A percentile compares a stretch with the other conserved stretches of the same genome.
Evolutionary conservation across 2,113 vertebrate species (phyloP).

Genomic region (Abramis brama): DNA sequence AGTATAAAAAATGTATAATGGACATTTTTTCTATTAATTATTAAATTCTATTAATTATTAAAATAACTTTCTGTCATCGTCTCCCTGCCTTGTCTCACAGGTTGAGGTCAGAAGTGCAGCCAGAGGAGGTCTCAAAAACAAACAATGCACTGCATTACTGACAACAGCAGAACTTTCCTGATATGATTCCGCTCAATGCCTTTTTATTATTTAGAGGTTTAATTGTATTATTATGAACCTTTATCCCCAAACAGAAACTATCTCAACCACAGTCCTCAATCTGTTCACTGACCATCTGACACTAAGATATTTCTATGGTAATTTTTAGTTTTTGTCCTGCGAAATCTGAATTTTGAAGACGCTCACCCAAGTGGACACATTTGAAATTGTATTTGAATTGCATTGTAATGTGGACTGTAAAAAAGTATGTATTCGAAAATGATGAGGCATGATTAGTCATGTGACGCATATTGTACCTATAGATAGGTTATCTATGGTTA

Average conservation of each 20-base stretch:
- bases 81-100: background rate
- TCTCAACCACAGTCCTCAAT: background rate
- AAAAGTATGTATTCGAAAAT: background rate
- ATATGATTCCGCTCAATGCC: background rate
- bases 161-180: background rate
- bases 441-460: background rate
- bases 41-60: slow-evolving; percentile 16
- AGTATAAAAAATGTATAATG: slow-evolving; percentile 2
- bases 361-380: background rate
- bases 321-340: no score
- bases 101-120: background rate
- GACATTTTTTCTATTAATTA: slow-evolving; percentile 8
- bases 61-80: background rate
- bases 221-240: background rate
- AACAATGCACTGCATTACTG: background rate
- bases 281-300: background rate
- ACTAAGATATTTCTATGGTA: no score
- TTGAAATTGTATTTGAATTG: background rate
- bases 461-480: no score
- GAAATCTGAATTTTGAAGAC: background rate
- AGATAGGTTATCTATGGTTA: background rate
- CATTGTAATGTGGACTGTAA: background rate
- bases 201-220: no score
- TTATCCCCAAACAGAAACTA: background rate
- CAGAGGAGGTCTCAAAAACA: background rate